These are phyloP conservation scores for Gortyna flavago DNA, from an alignment of 2,888 invertebrate species.

Conservation along the genomic window DNA sequence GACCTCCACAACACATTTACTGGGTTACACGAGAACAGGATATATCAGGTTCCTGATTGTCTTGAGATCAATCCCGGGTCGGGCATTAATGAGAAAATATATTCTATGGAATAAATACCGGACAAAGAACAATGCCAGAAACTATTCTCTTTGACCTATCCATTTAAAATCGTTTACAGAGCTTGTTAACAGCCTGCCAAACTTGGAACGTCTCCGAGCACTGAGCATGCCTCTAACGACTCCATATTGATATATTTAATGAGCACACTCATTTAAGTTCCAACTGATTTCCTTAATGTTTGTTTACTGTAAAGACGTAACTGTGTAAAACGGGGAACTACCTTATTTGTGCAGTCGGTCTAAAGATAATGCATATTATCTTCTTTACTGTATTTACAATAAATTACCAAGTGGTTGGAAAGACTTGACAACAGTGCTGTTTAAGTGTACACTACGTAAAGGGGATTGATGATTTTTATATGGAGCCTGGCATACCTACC, in stretches of 20 bases:
- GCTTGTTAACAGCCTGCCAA: neutral
- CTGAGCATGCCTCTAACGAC: constrained; percentile 13
- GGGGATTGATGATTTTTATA: too few relatives aligned
- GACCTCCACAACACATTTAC: neutral
- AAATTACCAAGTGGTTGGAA: neutral
- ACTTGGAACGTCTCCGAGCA: constrained; percentile 19
- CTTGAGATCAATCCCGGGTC: neutral
- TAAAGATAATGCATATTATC: constrained; percentile 4
- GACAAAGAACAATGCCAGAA: neutral
- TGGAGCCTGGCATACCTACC: too few relatives aligned
- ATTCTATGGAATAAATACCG: neutral
- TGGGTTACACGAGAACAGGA: neutral
- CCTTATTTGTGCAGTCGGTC: neutral
- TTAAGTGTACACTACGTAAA: neutral
- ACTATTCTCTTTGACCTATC: neutral
- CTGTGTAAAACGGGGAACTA: neutral
- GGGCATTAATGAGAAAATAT: neutral
- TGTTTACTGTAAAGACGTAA: neutral
- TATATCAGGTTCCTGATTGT: neutral
- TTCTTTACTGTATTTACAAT: neutral
- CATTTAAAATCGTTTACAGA: neutral
- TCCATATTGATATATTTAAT: neutral
- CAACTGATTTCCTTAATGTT: neutral
- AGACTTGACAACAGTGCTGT: neutral
- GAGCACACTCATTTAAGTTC: constrained; percentile 24